Percentiles rank a stretch among this genome's conserved stretches.
These are phyloP conservation scores for Eurytoma californica DNA, from an alignment of 2,888 invertebrate genomes.

Conservation along the genomic window DNA sequence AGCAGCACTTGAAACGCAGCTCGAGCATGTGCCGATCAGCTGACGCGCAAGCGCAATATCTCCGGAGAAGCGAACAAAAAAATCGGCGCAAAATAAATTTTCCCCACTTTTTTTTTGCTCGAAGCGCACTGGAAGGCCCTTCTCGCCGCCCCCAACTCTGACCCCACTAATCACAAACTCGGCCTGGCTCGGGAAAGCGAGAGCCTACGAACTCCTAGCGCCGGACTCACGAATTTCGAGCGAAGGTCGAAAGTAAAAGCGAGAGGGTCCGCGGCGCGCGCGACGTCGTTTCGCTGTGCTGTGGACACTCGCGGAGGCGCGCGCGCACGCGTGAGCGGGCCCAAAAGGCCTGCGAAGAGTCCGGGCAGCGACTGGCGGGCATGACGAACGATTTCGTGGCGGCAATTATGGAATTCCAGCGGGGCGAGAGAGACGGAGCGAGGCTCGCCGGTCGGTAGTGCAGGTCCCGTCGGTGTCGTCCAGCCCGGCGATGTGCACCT, in stretches of 20 bases:
- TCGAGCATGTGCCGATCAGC: background rate
- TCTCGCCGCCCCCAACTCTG: background rate
- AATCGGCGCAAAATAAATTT: background rate
- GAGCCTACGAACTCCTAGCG: no score
- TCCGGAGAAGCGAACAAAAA: background rate
- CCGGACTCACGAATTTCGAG: background rate
- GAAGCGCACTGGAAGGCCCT: background rate
- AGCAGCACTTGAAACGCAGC: background rate
- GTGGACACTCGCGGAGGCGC: background rate
- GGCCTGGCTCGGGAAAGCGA: background rate
- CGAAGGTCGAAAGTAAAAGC: background rate
- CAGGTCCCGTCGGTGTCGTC: constrained; percentile 25
- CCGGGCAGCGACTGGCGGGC: constrained; percentile 23
- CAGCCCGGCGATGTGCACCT: background rate
- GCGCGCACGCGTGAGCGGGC: background rate
- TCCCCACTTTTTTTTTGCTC: background rate
- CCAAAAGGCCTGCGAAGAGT: constrained; percentile 13
- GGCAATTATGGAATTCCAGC: constrained; percentile 50
- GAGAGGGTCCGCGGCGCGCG: background rate
- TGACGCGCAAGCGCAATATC: background rate
- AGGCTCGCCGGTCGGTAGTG: constrained; percentile 46
- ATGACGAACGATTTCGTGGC: constrained; percentile 49
- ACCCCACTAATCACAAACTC: background rate
- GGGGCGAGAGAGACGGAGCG: background rate
- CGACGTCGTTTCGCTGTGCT: background rate